Percentiles rank a stretch among this genome's conserved stretches.
Conservation (phyloP, 2,113 vertebrate genomes). For the Rissa tridactyla region DNA sequence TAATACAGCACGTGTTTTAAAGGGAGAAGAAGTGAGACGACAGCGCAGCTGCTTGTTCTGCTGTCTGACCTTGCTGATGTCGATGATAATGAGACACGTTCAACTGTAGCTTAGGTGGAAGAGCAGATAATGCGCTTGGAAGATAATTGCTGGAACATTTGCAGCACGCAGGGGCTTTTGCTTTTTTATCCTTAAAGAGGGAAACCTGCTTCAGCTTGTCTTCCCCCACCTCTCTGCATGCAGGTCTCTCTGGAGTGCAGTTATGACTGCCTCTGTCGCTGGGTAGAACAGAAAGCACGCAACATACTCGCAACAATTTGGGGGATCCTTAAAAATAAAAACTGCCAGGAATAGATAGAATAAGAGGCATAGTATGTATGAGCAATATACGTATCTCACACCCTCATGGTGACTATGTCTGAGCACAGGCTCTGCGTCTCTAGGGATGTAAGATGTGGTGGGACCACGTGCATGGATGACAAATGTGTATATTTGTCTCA, state of each 20-base stretch:
- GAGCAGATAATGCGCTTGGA: neutral
- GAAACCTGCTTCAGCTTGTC: neutral
- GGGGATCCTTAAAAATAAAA: neutral
- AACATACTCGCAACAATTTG: neutral
- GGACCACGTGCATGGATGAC: neutral
- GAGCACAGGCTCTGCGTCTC: neutral
- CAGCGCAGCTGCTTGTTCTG: neutral
- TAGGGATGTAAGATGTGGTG: neutral
- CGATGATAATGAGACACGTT: neutral
- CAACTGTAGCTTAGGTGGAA: neutral
- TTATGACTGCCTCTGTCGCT: neutral
- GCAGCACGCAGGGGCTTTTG: neutral
- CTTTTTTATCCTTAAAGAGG: neutral
- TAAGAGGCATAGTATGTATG: neutral
- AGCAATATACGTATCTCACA: neutral
- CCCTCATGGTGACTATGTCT: neutral
- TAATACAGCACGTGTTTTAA: neutral
- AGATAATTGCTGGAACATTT: neutral
- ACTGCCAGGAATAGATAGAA: neutral
- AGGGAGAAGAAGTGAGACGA: neutral
- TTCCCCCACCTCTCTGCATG: neutral
- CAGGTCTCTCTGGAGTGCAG: neutral
- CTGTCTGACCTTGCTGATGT: neutral
- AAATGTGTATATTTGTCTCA: neutral
- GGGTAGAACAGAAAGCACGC: neutral